Base-by-base conservation (phyloP, 1,140 invertebrate species). In the Cydia strobilella region DNA sequence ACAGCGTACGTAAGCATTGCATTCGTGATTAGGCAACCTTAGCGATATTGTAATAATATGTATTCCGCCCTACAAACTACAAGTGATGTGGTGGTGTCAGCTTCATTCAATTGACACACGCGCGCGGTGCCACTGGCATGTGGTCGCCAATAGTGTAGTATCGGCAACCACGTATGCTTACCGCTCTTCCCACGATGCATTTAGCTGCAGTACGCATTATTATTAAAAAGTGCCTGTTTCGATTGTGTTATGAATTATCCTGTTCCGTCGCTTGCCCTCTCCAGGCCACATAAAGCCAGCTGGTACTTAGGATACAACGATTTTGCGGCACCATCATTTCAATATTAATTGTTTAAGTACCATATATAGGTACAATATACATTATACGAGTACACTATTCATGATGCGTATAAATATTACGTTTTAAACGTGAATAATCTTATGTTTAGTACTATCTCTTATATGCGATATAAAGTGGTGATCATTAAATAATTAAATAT, bases 231-330 rank as follows among this genome's bases (percentile, higher is more conserved):
- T 35, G 65, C 27, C 6, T 35, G 31, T 35, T 10, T 59, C 65
- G 35, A 69, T 35, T 10, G 65, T 69, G 31, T 35, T 35, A 69
- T 69, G 65, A n/a, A 35, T 69, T 35, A 35, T 35, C 65, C 65
- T 18, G 65, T 35, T 31, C 65, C 65, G 0, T 18, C 65, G 31
- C 27, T 31, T 35, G 65, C 15, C 6, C 31, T 35, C 6, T 18
- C 65, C n/a, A 35, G 27, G 18, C 15, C 31, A 42, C 35, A 69
- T 18, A 18, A 20, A 35, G 27, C 65, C 15, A 18, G 27, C 65
- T 69, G 65, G 65, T 69, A 31, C 35, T 3, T 35, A 39, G 65
- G 65, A 18, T 35, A 10, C 9, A 18, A 31, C 15, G 31, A 35
- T 27, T 18, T 35, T 13, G 27, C 65, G 27, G 1, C 31, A 35